Conservation (phyloP, 2,888 invertebrate genomes). For the Andrena bucephala region DNA sequence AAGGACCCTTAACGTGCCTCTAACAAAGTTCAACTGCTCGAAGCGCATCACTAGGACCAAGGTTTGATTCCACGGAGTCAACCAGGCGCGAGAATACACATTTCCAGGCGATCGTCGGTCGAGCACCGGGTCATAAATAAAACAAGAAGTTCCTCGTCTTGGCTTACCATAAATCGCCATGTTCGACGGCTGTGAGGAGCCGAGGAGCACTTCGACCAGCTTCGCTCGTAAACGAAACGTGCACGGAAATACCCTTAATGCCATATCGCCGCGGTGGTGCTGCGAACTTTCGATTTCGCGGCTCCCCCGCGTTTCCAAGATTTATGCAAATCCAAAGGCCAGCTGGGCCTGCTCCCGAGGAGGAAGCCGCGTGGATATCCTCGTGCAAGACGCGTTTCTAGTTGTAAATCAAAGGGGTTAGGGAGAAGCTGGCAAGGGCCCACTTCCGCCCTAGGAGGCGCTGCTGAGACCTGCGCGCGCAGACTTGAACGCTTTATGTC, state of each 20-base stretch:
- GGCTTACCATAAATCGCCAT: slow-evolving; percentile 65
- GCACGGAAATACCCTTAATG: slow-evolving; percentile 58
- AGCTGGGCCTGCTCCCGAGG: slow-evolving; percentile 27
- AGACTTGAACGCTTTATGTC: background rate
- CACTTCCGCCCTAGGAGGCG: slow-evolving; percentile 64
- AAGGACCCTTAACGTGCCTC: no score
- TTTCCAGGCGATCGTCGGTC: slow-evolving; percentile 42
- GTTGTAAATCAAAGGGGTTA: slow-evolving; percentile 82
- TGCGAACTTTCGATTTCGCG: slow-evolving; percentile 81
- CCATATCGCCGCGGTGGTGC: slow-evolving; percentile 58
- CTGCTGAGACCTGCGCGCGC: slow-evolving; percentile 8
- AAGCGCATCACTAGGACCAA: slow-evolving; percentile 20
- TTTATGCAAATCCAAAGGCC: slow-evolving; percentile 80
- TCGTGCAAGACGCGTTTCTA: slow-evolving; percentile 71
- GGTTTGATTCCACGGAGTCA: slow-evolving; percentile 39
- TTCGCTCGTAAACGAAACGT: slow-evolving; percentile 62
- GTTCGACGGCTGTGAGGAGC: slow-evolving; percentile 44
- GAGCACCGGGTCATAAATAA: slow-evolving; percentile 61
- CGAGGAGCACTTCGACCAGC: slow-evolving; percentile 36
- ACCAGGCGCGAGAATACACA: slow-evolving; percentile 57
- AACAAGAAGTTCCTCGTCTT: slow-evolving; percentile 58
- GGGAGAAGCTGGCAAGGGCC: slow-evolving; percentile 34
- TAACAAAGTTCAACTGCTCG: background rate
- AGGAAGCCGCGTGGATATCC: slow-evolving; percentile 55
- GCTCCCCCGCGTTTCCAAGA: slow-evolving; percentile 77